Conservation (phyloP, 35 echinoderm and acorn worm genomes). For the Chiridota heheva region DNA sequence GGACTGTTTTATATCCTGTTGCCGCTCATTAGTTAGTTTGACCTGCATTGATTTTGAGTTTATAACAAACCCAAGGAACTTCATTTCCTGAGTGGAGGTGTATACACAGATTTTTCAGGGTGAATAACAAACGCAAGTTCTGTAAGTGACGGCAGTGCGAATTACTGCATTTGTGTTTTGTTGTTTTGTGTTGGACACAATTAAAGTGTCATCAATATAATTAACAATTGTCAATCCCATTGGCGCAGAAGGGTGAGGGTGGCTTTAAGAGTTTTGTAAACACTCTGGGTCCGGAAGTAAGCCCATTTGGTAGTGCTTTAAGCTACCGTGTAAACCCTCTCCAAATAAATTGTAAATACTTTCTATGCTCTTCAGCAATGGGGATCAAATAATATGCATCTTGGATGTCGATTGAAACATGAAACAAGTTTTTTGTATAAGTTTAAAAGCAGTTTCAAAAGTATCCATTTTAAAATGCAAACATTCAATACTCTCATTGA, state of each 20-base stretch:
- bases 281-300: not conserved
- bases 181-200: not conserved
- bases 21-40: not conserved
- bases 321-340: not conserved
- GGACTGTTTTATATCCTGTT: not conserved
- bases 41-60: not conserved
- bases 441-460: not conserved
- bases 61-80: not conserved
- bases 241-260: not conserved
- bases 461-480: constrained; percentile 7
- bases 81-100: not conserved
- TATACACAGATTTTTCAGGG: constrained; percentile 6
- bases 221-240: not conserved
- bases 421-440: not conserved
- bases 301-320: not conserved
- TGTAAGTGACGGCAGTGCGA: not conserved
- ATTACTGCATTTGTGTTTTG: not conserved
- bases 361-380: not conserved
- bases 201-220: not conserved
- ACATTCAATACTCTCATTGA: constrained; percentile 13
- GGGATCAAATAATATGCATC: constrained; percentile 1
- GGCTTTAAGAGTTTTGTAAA: constrained; percentile 49
- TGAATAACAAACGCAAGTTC: constrained; percentile 12
- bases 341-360: not conserved
- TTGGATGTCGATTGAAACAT: not conserved